phyloP scores from a whole-genome alignment of 2,113 vertebrate species.

The Dicrurus megarhynchus region DNA sequence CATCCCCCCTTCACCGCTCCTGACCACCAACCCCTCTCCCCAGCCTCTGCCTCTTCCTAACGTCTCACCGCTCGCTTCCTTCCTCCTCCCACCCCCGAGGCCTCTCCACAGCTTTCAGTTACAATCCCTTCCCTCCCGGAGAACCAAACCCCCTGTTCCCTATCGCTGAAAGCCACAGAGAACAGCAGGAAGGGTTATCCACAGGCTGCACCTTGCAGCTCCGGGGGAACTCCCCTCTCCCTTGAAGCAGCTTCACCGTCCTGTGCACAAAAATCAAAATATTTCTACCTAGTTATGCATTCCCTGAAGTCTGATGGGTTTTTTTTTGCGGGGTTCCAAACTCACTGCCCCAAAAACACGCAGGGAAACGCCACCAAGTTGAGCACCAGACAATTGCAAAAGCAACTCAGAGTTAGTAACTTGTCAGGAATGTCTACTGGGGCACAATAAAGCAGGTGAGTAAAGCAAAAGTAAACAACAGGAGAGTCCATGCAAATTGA shows the following conservation, averaged over 20 bases:
- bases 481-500: not conserved
- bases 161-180: fast-evolving
- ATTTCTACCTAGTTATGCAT: fast-evolving
- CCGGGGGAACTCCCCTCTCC: not conserved
- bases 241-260: not conserved
- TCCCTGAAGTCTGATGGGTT: too few species aligned
- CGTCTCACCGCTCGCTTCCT: not conserved
- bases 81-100: not conserved
- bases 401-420: not conserved
- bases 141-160: not conserved
- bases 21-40: not conserved
- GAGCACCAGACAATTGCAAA: not conserved
- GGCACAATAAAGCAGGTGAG: not conserved
- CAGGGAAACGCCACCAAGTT: fast-evolving
- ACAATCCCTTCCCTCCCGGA: not conserved
- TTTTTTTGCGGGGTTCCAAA: not conserved
- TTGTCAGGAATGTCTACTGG: not conserved
- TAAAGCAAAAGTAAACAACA: not conserved
- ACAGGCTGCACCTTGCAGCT: not conserved
- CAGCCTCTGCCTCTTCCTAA: not conserved
- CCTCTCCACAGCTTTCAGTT: not conserved
- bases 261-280: not conserved
- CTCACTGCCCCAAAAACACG: fast-evolving
- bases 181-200: not conserved
- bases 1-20: fast-evolving